Percentiles rank a stretch among this genome's conserved stretches.
These are phyloP conservation scores for Apodemus agrarius DNA, from an alignment of 2,797 vertebrate species.

Conservation along the genomic window DNA sequence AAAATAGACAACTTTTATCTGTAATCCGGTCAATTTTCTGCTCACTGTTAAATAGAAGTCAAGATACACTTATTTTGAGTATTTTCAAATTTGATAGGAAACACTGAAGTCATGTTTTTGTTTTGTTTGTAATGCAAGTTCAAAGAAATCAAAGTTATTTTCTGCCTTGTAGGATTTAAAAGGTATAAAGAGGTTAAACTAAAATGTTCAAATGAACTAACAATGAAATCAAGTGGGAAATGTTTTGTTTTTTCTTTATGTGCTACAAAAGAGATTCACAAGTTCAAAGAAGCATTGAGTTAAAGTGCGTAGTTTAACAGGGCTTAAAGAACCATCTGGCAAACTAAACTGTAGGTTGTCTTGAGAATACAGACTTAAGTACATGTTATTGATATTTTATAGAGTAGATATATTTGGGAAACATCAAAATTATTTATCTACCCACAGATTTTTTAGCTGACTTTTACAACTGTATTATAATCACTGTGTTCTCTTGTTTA, in stretches of 20 bases:
- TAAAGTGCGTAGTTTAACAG: background rate
- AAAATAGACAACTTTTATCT: background rate
- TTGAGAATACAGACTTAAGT: background rate
- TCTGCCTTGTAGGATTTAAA: background rate
- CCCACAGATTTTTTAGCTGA: background rate
- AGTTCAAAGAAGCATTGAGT: background rate
- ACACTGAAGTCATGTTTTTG: background rate
- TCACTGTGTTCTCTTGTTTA: background rate
- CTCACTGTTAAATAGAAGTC: background rate
- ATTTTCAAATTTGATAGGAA: conserved; percentile 22
- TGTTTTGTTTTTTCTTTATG: background rate
- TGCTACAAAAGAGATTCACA: background rate
- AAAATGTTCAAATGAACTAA: conserved; percentile 29
- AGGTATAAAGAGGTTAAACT: conserved; percentile 17
- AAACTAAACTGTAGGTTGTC: background rate
- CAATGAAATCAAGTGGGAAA: conserved; percentile 32
- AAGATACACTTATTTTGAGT: background rate
- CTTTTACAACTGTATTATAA: background rate
- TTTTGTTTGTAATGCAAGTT: background rate
- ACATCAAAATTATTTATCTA: background rate
- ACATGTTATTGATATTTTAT: background rate
- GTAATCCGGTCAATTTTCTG: background rate
- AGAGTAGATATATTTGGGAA: background rate
- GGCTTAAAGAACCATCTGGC: background rate
- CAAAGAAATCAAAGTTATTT: background rate